Conservation (phyloP, 2,113 vertebrate genomes). For the Calyptommatus sinebrachiatus region DNA sequence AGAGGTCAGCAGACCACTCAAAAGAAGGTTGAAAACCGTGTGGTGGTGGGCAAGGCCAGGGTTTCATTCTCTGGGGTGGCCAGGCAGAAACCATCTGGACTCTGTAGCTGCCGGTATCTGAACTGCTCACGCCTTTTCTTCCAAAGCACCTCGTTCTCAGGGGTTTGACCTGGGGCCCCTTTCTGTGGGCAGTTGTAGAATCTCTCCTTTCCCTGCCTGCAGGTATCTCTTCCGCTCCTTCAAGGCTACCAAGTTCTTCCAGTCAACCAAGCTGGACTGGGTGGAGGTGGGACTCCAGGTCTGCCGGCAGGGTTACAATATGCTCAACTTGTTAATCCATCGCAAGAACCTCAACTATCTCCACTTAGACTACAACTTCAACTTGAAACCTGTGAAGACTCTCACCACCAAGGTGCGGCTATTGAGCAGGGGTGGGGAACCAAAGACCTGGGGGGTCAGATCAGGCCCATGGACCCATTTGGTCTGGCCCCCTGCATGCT, state of each 20-base stretch:
- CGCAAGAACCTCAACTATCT: conserved; percentile 98
- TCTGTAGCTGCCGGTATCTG: no score
- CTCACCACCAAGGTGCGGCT: conserved; percentile 92
- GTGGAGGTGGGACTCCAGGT: conserved; percentile 97
- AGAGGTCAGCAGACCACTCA: conserved; percentile 75
- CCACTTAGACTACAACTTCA: conserved; percentile 98
- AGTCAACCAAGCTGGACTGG: conserved; percentile 98
- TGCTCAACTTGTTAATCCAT: conserved; percentile 98
- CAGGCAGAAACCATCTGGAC: no score
- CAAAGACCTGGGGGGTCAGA: no score
- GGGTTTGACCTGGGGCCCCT: neutral
- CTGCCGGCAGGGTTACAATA: conserved; percentile 98
- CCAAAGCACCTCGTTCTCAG: no score
- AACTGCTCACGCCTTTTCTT: neutral
- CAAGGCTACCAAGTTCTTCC: conserved; percentile 98
- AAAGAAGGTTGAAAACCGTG: no score
- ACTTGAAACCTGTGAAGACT: conserved; percentile 97
- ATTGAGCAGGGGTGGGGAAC: no score
- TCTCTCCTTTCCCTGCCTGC: neutral
- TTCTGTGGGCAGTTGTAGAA: neutral
- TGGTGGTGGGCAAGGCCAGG: no score
- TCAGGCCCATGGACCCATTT: no score
- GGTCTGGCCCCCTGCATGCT: neutral
- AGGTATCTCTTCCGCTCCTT: conserved; percentile 98
- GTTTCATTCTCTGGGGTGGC: no score